phyloP scores from a whole-genome alignment of 2,888 invertebrate species.

The Patella ulyssiponensis region DNA sequence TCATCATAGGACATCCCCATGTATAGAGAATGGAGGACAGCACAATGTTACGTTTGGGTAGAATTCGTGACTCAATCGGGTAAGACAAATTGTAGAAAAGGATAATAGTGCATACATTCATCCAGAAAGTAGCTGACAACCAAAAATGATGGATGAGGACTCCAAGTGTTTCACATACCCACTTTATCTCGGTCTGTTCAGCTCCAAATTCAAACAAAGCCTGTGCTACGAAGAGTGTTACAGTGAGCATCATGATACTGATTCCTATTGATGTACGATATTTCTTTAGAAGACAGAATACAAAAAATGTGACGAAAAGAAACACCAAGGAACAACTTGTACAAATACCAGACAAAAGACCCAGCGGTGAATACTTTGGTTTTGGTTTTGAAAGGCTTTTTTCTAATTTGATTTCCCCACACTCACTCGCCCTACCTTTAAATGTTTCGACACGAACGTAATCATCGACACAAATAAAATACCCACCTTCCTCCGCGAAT shows the following conservation, averaged over 20 bases:
- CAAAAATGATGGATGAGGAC: slow-evolving; percentile 10
- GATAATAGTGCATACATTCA: slow-evolving; percentile 16
- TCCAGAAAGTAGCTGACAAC: slow-evolving; percentile 14
- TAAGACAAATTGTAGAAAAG: slow-evolving; percentile 7
- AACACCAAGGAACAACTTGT: slow-evolving; percentile 11
- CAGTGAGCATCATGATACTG: neutral
- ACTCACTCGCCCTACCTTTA: too few relatives aligned
- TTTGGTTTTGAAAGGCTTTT: neutral
- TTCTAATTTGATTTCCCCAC: too few relatives aligned
- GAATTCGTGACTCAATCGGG: slow-evolving; percentile 7
- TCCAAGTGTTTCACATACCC: slow-evolving; percentile 10
- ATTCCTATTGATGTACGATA: neutral
- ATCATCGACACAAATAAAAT: neutral
- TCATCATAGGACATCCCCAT: neutral
- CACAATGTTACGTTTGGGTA: neutral
- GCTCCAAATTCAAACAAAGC: slow-evolving; percentile 17
- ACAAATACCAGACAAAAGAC: slow-evolving; percentile 10
- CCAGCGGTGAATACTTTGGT: neutral
- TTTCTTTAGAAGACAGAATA: neutral
- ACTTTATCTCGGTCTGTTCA: neutral
- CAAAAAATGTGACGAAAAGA: neutral
- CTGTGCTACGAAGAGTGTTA: neutral
- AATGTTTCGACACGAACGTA: neutral
- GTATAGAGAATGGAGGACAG: neutral
- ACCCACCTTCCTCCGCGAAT: neutral